phyloP scores from a whole-genome alignment of 2,113 vertebrate species.

The Cichladusa arquata region DNA sequence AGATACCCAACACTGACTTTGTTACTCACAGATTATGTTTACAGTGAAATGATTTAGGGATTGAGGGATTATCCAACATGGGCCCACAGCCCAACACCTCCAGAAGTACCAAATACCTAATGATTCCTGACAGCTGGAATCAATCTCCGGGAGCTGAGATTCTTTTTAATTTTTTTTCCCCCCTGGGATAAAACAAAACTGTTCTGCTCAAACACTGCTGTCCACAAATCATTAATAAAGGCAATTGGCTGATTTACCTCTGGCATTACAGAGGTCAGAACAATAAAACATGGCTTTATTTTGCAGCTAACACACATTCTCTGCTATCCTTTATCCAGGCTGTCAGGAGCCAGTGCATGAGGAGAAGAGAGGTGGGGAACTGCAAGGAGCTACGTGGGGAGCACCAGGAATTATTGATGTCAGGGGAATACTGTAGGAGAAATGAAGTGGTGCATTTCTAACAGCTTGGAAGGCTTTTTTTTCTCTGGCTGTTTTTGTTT shows the following conservation, averaged over 20 bases:
- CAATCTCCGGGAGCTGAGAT: not conserved
- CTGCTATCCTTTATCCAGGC: slow-evolving; percentile 12
- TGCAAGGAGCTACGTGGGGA: not conserved
- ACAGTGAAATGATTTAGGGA: slow-evolving; percentile 65
- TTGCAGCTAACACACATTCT: not conserved
- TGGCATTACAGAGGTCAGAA: slow-evolving; percentile 11
- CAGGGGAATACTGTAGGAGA: not conserved
- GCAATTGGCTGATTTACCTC: slow-evolving; percentile 47
- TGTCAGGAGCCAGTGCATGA: not conserved
- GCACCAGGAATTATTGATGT: not conserved
- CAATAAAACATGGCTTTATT: slow-evolving; percentile 51
- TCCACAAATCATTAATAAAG: slow-evolving; percentile 50
- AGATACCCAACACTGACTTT: slow-evolving; percentile 6
- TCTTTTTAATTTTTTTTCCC: not conserved
- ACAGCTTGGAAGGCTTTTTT: not conserved
- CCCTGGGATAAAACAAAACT: not conserved
- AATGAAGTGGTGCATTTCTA: not conserved
- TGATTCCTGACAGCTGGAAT: slow-evolving; percentile 51
- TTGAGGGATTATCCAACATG: slow-evolving; percentile 58
- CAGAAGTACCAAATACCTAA: slow-evolving; percentile 38
- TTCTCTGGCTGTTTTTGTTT: not conserved
- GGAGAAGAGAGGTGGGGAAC: not conserved
- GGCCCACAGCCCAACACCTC: slow-evolving; percentile 47
- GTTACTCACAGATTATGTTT: slow-evolving; percentile 63
- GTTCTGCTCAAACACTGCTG: not conserved